Base-by-base conservation (phyloP, 2,888 invertebrate genomes). In the Microlaimidae sp. region DNA sequence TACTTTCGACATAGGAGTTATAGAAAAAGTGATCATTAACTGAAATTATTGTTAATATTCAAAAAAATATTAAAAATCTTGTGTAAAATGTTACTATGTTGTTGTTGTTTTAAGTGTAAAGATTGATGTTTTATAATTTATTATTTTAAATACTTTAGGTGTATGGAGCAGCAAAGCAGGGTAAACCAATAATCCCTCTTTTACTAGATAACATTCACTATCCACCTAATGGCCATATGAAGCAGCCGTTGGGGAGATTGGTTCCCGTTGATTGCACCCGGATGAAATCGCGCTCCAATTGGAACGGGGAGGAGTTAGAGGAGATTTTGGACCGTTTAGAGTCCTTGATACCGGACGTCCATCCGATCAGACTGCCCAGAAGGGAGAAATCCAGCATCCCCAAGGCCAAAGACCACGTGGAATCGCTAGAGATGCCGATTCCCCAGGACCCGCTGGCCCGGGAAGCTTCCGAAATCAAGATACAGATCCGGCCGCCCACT, bases 381-480 rank as follows among this genome's bases (percentile, higher is more conserved):
- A 10, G 43, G 23, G 17, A 43, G 23, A 10, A 21, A 7, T 43
- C 43, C 21, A 43, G 23, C 43, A 43, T 43, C 23, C 43, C 43
- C 17, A 5, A 21, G 43, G 43, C 43, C 7, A n/a, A 21, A 24
- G 23, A 43, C n/a, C 43, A 43, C n/a, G 43, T 43, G 43, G n/a
- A n/a, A n/a, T 21, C 21, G 10, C 5, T 4, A 13, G 7, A 23
- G 25, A 32, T 21, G 10, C 32, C 38, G 23, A 25, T n/a, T 13
- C 41, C 42, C 7, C 2, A 24, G 26, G 51, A 51, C 10, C 51
- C 51, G 26, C 27, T 51, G 42, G 51, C 51, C 17, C 4, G 51
- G 4, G 51, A 51, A 42, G 51, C 51, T 3, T 42, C 42, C 21
- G 51, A 51, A 26, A 51, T 51, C 40, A 24, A 27, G n/a, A 51